phyloP scores from a whole-genome alignment of 2,888 invertebrate genomes.

The Troilus luridus region DNA sequence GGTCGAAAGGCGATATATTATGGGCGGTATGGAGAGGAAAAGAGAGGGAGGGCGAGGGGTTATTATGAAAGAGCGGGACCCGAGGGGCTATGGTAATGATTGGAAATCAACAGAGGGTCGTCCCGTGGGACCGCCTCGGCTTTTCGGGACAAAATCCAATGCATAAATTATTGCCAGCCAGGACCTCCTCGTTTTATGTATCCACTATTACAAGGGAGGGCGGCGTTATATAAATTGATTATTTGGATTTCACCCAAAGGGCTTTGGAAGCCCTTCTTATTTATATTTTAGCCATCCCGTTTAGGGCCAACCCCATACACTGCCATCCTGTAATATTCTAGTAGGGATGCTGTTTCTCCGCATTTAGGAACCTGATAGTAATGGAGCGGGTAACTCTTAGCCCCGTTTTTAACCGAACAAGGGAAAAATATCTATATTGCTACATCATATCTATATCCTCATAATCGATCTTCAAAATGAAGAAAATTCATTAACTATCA shows the following conservation, averaged over 20 bases:
- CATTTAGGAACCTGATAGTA: conserved; percentile 42
- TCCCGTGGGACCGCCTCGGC: conserved; percentile 46
- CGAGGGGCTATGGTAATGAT: conserved; percentile 61
- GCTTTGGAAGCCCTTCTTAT: conserved; percentile 51
- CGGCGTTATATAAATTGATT: conserved; percentile 62
- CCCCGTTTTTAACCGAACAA: background rate
- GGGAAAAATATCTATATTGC: background rate
- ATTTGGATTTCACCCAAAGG: conserved; percentile 62
- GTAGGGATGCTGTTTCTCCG: conserved; percentile 44
- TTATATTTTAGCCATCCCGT: conserved; percentile 53
- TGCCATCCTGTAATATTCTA: conserved; percentile 47
- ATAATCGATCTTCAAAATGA: background rate
- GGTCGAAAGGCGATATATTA: background rate
- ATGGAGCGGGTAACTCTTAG: background rate
- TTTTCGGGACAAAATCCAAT: conserved; percentile 58
- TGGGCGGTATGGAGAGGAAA: background rate
- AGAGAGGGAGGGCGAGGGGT: conserved; percentile 16
- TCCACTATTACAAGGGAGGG: conserved; percentile 9
- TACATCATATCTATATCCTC: background rate
- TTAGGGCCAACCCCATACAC: conserved; percentile 48
- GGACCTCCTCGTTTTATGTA: conserved; percentile 58
- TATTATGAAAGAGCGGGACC: conserved; percentile 52
- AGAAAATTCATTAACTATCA: no score
- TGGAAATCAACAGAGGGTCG: conserved; percentile 61
- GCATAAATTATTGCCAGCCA: conserved; percentile 60